A percentile compares a stretch with the other conserved stretches of the same genome.
These are phyloP conservation scores for Lacerta agilis DNA, from an alignment of 2,797 vertebrate species.

Conservation along the genomic window DNA sequence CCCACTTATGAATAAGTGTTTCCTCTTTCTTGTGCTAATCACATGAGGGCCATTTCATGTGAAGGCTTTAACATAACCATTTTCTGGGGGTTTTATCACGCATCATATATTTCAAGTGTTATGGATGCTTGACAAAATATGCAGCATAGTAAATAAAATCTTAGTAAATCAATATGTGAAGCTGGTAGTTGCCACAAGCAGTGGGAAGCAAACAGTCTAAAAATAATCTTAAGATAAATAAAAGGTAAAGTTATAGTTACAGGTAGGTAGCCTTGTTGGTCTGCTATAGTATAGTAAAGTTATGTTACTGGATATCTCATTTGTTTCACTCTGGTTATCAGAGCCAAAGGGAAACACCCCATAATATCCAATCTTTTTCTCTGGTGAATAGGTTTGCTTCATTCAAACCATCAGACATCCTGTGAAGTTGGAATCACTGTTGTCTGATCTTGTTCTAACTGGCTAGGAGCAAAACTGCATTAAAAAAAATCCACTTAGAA, in stretches of 20 bases:
- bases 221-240: not conserved
- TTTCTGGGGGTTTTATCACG: not conserved
- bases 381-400: not conserved
- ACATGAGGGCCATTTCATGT: not conserved
- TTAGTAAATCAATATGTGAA: not conserved
- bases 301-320: not conserved
- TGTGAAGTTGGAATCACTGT: not conserved
- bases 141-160: not conserved
- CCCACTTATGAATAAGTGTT: not conserved
- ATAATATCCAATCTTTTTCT: not conserved
- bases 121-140: not conserved
- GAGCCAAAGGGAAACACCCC: not conserved
- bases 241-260: not conserved
- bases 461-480: not conserved
- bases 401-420: not conserved
- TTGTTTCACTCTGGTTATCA: not conserved
- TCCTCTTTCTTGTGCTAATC: not conserved
- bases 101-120: not conserved
- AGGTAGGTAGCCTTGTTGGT: too few relatives aligned
- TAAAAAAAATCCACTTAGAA: not conserved
- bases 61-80: not conserved
- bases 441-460: conserved; percentile 26
- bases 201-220: not conserved
- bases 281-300: not conserved
- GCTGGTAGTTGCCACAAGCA: not conserved